phyloP scores from a whole-genome alignment of 2,888 invertebrate genomes.

The Coecobrya sp. region DNA sequence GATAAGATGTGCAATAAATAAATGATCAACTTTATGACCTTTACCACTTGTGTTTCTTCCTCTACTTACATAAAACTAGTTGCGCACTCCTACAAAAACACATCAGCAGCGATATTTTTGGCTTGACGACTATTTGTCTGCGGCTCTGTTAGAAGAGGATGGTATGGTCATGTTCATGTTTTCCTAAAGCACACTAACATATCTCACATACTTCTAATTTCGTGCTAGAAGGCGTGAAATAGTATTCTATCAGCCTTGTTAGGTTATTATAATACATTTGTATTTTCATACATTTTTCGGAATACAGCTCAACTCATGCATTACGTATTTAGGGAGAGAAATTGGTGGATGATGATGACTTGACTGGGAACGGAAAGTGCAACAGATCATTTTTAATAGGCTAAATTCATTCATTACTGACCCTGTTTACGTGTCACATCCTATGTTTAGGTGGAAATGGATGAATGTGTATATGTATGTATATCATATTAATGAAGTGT shows the following conservation, averaged over 20 bases:
- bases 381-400: slow-evolving; percentile 78
- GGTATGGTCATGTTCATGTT: slow-evolving; percentile 18
- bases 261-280: background rate
- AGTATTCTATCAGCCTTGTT: background rate
- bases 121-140: slow-evolving; percentile 39
- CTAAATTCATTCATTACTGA: slow-evolving; percentile 22
- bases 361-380: slow-evolving; percentile 36
- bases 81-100: background rate
- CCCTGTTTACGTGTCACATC: background rate
- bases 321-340: background rate
- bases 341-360: background rate
- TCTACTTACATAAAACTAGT: background rate
- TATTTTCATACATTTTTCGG: background rate
- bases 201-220: background rate
- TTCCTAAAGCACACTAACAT: background rate
- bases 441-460: background rate
- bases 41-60: background rate
- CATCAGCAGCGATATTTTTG: background rate
- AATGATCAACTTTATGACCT: slow-evolving; percentile 55
- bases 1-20: slow-evolving; percentile 34
- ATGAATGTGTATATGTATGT: background rate
- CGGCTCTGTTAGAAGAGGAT: slow-evolving; percentile 26
- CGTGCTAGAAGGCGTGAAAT: background rate
- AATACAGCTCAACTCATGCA: background rate
- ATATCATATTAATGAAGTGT: background rate